These are phyloP conservation scores for Enteromius unitaeniatus DNA, from an alignment of 2,797 vertebrate species.

Conservation along the genomic window DNA sequence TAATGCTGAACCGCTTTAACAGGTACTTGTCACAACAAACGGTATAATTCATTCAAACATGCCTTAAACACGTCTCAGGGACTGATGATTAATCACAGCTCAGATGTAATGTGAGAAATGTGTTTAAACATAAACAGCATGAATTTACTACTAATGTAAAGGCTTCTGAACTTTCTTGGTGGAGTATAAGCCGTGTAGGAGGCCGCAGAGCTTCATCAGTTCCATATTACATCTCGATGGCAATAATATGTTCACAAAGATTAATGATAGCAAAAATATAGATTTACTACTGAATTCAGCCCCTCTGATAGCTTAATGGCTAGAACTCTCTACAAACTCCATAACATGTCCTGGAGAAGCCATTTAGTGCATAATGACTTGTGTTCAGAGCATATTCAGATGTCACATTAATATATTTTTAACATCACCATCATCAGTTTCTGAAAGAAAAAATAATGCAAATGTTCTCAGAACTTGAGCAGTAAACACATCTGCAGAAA, in stretches of 20 bases:
- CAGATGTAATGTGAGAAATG: constrained; percentile 49
- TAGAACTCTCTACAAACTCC: constrained; percentile 6
- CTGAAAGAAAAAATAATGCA: constrained; percentile 1
- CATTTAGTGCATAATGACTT: constrained; percentile 37
- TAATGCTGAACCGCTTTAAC: not conserved
- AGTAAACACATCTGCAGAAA: constrained; percentile 21
- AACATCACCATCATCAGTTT: constrained; percentile 35
- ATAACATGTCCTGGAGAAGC: constrained; percentile 15
- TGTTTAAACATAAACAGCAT: constrained; percentile 53
- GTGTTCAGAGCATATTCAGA: constrained; percentile 22
- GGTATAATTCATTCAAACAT: constrained; percentile 24
- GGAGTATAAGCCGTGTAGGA: not conserved
- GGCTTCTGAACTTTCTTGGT: constrained; percentile 8
- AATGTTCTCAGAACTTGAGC: not conserved
- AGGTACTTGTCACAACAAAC: constrained; percentile 37
- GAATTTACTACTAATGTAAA: constrained; percentile 48
- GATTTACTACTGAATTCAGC: constrained; percentile 28
- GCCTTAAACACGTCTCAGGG: constrained; percentile 41
- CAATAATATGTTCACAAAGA: constrained; percentile 39
- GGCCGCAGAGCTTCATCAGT: constrained; percentile 28
- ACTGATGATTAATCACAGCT: constrained; percentile 58
- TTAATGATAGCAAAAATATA: constrained; percentile 29
- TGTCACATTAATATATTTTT: constrained; percentile 34
- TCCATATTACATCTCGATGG: constrained; percentile 10
- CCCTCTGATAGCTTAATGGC: constrained; percentile 8